Evolutionary conservation across 2,113 vertebrate species (phyloP), one percentile per base, ranked within the genome.

Genomic region (Canis aureus): DNA sequence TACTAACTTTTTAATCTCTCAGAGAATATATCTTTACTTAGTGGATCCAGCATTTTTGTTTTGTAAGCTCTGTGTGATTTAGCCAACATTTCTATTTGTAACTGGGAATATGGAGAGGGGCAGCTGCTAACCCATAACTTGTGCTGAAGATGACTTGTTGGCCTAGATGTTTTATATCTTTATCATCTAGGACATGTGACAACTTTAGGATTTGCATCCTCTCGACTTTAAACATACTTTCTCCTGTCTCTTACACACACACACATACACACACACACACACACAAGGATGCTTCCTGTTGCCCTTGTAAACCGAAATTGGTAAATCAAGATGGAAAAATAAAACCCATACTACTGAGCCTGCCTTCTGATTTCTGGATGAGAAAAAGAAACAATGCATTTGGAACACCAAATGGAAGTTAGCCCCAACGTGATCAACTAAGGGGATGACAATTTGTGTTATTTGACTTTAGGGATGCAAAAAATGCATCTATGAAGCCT

Each of bases 1-100:
- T 38, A 53, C 71, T 2, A 69, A 49, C 74, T 17, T 17, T 66
- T 83, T 87, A 97, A 97, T 74, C 19, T 67, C 88, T 27, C 74
- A 84, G 66, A 86, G 25, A 89, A 62, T 85, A 89, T n/a, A 78
- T 17, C 35, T 82, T 81, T 49, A 57, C 38, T 97, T 12, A 6
- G 25, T 84, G 29, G 29, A 27, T 88, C 69, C 19, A n/a, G 57
- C 43, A 67, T 60, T 83, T 35, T 85, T 35, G 27, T 55, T 66
- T 27, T 11, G 2, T 76, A 49, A 57, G 27, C 78, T 76, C 7
- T 15, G 3, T 94, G 4, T 35, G 55, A 60, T 53, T 82, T 69
- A 64, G 60, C 53, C 53, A 74, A 32, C 22, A 43, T 95, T 62
- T 81, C 38, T 55, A 0, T 71, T 3, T 15, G 29, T 60, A n/a